Evolutionary conservation across 2,888 invertebrate species (phyloP).

Genomic region (Trichogramma dendrolimi): DNA sequence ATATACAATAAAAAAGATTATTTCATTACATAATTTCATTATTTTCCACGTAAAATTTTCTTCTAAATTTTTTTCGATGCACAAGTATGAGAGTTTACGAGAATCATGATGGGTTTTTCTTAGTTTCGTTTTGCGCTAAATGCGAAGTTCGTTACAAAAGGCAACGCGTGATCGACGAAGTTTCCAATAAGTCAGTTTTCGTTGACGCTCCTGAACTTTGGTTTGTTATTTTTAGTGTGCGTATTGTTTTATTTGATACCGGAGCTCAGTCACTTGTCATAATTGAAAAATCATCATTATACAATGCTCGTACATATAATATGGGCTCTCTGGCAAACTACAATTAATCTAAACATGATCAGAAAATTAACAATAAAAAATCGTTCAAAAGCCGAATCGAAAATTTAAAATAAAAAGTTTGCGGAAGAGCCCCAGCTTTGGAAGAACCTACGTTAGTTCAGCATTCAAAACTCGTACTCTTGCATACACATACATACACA

Average conservation of each 20-base stretch:
- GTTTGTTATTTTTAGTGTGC: constrained; percentile 25
- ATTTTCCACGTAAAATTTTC: background rate
- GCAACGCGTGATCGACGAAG: constrained; percentile 45
- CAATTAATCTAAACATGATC: background rate
- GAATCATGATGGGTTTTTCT: constrained; percentile 23
- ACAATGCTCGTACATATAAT: no score
- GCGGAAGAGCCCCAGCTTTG: background rate
- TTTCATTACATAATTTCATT: no score
- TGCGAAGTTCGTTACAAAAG: constrained; percentile 46
- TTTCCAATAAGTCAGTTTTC: constrained; percentile 26
- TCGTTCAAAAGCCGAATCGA: background rate
- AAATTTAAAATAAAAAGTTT: background rate
- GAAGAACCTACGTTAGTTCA: no score
- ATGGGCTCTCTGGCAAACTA: no score
- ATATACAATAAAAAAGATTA: no score
- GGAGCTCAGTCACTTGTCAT: no score
- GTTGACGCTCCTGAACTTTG: constrained; percentile 1
- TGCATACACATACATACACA: no score
- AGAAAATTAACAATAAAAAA: background rate
- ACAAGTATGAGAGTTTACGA: constrained; percentile 21
- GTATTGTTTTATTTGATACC: constrained; percentile 3
- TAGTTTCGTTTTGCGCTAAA: constrained; percentile 23
- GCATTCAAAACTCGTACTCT: no score
- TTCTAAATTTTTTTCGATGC: constrained; percentile 18
- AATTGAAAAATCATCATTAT: no score